phyloP scores from a whole-genome alignment of 2,888 invertebrate genomes.

The Lordiphosa andalusiaca region DNA sequence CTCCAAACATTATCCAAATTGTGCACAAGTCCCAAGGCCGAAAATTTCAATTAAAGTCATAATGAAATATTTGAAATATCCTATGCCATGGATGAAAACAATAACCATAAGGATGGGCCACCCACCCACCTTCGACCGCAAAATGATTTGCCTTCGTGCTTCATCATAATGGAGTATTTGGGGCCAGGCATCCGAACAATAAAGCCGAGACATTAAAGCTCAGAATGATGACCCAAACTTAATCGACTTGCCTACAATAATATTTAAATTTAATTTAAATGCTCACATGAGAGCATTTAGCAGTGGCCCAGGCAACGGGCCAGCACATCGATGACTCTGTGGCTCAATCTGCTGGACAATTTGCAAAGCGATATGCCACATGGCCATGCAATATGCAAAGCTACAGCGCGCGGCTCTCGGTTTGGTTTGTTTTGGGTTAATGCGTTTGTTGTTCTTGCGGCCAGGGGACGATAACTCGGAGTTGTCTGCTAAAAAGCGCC shows the following conservation, averaged over 20 bases:
- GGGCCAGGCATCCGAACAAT: constrained; percentile 42
- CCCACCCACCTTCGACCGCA: constrained; percentile 40
- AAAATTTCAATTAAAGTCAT: constrained; percentile 76
- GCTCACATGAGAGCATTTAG: constrained; percentile 68
- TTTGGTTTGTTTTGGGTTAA: constrained; percentile 44
- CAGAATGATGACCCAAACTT: constrained; percentile 63
- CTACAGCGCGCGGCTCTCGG: constrained; percentile 32
- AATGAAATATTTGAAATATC: constrained; percentile 74
- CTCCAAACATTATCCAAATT: too few relatives aligned
- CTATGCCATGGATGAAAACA: constrained; percentile 51
- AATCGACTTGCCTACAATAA: constrained; percentile 76
- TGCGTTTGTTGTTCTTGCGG: constrained; percentile 42
- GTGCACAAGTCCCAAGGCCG: constrained; percentile 20
- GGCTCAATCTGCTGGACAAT: constrained; percentile 63
- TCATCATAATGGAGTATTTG: constrained; percentile 42
- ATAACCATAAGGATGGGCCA: constrained; percentile 45
- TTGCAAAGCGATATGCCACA: constrained; percentile 53
- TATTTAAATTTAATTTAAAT: constrained; percentile 78
- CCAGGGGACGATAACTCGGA: constrained; percentile 60
- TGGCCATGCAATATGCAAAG: constrained; percentile 37
- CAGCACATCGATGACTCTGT: constrained; percentile 57
- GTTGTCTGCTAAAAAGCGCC: constrained; percentile 64
- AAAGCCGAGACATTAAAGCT: constrained; percentile 67
- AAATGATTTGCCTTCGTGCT: constrained; percentile 40
- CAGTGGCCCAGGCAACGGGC: constrained; percentile 7